Base-by-base conservation (phyloP, 1,140 invertebrate species). In the Lepidurus arcticus region DNA sequence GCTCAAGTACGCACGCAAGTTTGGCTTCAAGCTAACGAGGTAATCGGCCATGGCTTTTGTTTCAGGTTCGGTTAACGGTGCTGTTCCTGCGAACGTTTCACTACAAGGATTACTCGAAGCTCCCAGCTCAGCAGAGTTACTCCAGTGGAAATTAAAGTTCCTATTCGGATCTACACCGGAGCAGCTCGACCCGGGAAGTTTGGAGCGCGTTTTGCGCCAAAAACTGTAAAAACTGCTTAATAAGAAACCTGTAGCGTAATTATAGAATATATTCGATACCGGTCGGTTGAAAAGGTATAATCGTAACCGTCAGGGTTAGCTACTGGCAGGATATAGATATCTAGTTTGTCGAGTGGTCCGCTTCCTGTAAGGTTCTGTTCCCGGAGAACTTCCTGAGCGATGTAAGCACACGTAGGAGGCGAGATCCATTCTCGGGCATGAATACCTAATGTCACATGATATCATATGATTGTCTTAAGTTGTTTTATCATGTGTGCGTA, bases 51-150 rank as follows among this genome's bases (percentile, higher is more conserved):
- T 81, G 21, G 88, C 90, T 73, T 86, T 85, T 0, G 92, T 94
- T 85, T 97, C 95, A 0, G 91, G 91, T 84, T 97, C 94, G 0
- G 94, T 95, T 82, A 95, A 94, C 0, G 93, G 83, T 6, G 80
- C 77, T 0, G 90, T 86, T 0, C 95, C 95, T 0, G 90, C 89
- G 82, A 90, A 97, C 77, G 90, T 92, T 44, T 96, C 92, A 42
- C 89, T 88, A 82, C 95, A 97, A 0, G 91, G 90, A 80, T 86
- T 84, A 3, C 79, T 83, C 73, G 85, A 87, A 8, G 86, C 85
- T 9, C 88, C 87, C n/a, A 82, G 79, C n/a, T 24, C n/a, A 76
- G 8, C n/a, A 42, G 16, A 21, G 13, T 34, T 24, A 6, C 87
- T 89, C 90, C 91, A 93, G 80, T 90, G 88, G 83, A 89, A 91